phyloP scores from a whole-genome alignment of 1,140 invertebrate species.

The Caenorhabditis briggsae region DNA sequence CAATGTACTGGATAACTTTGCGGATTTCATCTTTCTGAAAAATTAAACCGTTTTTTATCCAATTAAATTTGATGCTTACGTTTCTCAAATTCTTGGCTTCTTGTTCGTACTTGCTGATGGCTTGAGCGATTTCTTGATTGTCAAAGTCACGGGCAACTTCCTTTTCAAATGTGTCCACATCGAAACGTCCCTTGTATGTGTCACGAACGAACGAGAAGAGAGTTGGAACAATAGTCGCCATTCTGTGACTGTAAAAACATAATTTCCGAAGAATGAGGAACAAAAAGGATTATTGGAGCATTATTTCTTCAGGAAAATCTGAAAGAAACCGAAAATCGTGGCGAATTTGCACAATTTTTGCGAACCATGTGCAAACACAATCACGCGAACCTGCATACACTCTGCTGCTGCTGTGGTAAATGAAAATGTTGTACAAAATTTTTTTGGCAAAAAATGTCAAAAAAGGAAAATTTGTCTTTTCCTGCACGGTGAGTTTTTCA shows the following conservation, averaged over 20 bases:
- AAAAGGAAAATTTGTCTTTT: background rate
- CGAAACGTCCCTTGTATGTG: background rate
- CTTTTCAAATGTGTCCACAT: constrained; percentile 13
- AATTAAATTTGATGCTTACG: constrained; percentile 51
- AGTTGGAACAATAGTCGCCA: constrained; percentile 38
- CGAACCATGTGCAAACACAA: constrained; percentile 10
- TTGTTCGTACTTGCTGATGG: constrained; percentile 37
- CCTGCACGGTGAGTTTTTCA: too few relatives aligned
- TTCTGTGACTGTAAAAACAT: constrained; percentile 59
- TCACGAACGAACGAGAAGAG: constrained; percentile 50
- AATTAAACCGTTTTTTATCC: background rate
- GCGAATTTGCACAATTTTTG: background rate
- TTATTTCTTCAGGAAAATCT: background rate
- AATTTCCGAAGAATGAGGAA: constrained; percentile 29
- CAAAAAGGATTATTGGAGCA: background rate
- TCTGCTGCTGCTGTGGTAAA: background rate
- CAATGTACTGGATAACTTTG: constrained; percentile 82
- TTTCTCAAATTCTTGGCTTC: constrained; percentile 56
- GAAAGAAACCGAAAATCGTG: background rate
- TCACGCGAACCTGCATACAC: background rate
- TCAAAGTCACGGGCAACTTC: constrained; percentile 51
- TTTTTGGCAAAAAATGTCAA: background rate
- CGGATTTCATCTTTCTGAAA: constrained; percentile 64
- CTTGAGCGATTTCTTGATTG: constrained; percentile 43
- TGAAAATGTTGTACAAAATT: background rate